phyloP scores from a whole-genome alignment of 2,113 vertebrate species.

The Ammodytes marinus region DNA sequence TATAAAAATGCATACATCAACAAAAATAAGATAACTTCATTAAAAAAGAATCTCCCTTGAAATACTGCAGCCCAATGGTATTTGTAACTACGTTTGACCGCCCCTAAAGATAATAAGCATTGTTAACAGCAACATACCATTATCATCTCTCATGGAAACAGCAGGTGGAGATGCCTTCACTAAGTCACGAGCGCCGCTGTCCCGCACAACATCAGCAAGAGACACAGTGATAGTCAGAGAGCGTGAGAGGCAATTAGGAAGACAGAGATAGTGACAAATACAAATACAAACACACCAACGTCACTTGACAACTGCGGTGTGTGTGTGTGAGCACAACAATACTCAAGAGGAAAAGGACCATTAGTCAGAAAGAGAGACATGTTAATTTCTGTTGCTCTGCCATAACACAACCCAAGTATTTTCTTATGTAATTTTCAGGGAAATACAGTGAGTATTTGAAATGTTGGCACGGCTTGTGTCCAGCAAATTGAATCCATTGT shows the following conservation, averaged over 20 bases:
- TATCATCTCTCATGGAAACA: not conserved
- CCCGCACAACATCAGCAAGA: not conserved
- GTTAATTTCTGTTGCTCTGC: not conserved
- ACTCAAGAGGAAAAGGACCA: not conserved
- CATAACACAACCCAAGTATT: not conserved
- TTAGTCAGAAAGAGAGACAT: not conserved
- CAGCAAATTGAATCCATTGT: not conserved
- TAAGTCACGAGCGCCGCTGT: not conserved
- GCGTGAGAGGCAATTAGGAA: not conserved
- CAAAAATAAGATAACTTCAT: too few relatives aligned
- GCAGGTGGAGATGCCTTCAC: not conserved
- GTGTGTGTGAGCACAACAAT: not conserved
- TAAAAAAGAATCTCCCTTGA: not conserved
- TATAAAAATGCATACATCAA: not conserved
- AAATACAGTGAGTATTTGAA: not conserved
- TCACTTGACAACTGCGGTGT: not conserved
- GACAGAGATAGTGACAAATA: not conserved
- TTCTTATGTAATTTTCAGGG: not conserved
- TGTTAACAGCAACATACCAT: not conserved
- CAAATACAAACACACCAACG: not conserved
- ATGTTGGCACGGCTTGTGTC: not conserved
- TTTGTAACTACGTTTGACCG: not conserved
- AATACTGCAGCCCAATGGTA: not conserved
- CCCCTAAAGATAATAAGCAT: not conserved
- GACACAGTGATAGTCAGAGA: not conserved